Evolutionary conservation across 2,797 vertebrate genomes (phyloP).

Genomic region (Pangasius krempfi): DNA sequence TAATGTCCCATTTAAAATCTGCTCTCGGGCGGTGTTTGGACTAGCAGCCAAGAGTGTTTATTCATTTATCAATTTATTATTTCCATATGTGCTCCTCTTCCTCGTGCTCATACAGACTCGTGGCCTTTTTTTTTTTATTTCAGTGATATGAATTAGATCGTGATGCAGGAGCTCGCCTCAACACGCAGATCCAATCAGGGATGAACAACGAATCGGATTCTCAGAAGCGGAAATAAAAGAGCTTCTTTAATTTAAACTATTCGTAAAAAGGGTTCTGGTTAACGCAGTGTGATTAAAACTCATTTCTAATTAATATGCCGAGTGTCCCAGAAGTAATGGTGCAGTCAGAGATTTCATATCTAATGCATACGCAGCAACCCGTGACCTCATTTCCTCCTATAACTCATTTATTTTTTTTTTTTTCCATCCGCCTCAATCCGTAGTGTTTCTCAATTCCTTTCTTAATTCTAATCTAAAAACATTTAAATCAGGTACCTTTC

Average conservation of each 20-base stretch:
- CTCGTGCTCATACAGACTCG: neutral
- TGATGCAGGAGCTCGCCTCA: neutral
- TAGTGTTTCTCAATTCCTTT: neutral
- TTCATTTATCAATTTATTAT: conserved; percentile 27
- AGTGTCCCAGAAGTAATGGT: neutral
- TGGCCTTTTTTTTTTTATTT: neutral
- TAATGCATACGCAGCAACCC: conserved; percentile 9
- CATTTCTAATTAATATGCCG: conserved; percentile 14
- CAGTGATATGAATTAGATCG: neutral
- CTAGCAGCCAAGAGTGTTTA: conserved; percentile 11
- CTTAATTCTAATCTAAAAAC: neutral
- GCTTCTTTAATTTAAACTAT: neutral
- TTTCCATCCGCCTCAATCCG: neutral
- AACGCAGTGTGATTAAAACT: conserved; percentile 9
- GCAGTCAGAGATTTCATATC: conserved; percentile 17
- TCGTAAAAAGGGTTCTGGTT: neutral
- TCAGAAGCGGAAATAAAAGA: neutral
- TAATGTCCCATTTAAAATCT: conserved; percentile 28
- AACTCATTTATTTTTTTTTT: neutral
- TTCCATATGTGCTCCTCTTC: conserved; percentile 6
- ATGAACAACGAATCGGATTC: neutral
- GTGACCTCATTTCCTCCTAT: conserved; percentile 9
- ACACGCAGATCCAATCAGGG: neutral
- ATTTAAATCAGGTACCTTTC: neutral
- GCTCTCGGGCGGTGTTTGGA: neutral